phyloP scores from a whole-genome alignment of 1,140 invertebrate genomes.

The Elymnias hypermnestra region DNA sequence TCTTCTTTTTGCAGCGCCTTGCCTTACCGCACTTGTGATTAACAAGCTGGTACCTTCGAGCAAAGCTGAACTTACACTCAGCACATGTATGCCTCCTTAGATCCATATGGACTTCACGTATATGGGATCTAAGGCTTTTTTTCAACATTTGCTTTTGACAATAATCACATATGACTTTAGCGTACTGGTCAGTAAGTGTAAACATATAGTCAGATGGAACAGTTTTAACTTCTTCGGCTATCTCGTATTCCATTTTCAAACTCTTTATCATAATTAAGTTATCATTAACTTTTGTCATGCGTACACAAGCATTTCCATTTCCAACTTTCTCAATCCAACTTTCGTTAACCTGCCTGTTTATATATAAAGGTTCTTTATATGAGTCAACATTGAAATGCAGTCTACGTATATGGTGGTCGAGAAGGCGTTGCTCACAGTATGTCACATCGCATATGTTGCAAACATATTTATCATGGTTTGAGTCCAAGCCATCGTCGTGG shows the following conservation, averaged over 20 bases:
- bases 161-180: constrained; percentile 48
- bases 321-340: constrained; percentile 44
- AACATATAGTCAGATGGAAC: too few species aligned
- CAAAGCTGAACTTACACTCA: constrained; percentile 28
- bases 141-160: constrained; percentile 57
- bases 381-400: constrained; percentile 34
- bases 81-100: constrained; percentile 37
- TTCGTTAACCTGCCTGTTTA: constrained; percentile 38
- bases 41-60: constrained; percentile 33
- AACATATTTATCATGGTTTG: constrained; percentile 11
- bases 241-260: too few species aligned
- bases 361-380: constrained; percentile 14
- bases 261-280: too few species aligned
- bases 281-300: constrained; percentile 49
- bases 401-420: constrained; percentile 41
- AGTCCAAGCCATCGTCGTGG: constrained; percentile 29
- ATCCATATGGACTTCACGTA: constrained; percentile 42
- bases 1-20: not conserved
- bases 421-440: constrained; percentile 37
- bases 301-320: constrained; percentile 30
- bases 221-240: too few species aligned
- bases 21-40: constrained; percentile 35
- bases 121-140: constrained; percentile 45
- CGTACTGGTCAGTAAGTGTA: constrained; percentile 28
- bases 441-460: constrained; percentile 32